Evolutionary conservation across 1,140 invertebrate genomes (phyloP), one percentile per base, ranked within the genome.

Genomic region (Drosophila lini): DNA sequence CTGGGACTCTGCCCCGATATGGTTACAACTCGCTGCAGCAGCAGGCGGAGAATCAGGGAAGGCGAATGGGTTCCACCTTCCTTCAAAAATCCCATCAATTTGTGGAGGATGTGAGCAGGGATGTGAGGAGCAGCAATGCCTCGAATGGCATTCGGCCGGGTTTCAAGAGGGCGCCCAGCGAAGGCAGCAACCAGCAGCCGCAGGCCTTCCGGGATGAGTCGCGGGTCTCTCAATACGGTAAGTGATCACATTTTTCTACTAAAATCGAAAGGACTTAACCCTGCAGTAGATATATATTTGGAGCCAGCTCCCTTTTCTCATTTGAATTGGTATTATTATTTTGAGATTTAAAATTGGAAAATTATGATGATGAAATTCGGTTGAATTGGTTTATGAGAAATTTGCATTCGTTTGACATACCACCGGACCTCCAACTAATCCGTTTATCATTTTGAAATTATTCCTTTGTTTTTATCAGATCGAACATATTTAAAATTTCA

Each of bases 61-160:
- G 92, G 59, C 94, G 94, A 52, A 95, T 96, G 95, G 95, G 94
- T 28, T 94, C 94, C 53, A 94, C 94, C 63, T 96, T 96, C 91
- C 95, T 95, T 74, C 93, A 94, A 7, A 96, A 95, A 88, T 94
- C 95, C 3, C 94, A 96, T 84, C 94, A 95, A 76, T 96, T 96
- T 78, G 93, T 95, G 19, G 93, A 94, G 45, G 95, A 96, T 59
- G 94, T 96, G 22, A 94, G 95, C 80, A 93, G 93, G 36, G 95
- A 95, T 91, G 90, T 95, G 31, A 93, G 40, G 34, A 78, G 25
- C 71, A 42, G 53, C 13, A 13, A 55, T 6, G 41, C 44, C 53
- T 91, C 93, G 69, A 70, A 57, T 31, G 68, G 93, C 55, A 86
- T 93, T 55, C 93, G 88, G 74, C 94, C 94, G 5, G 94, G 94